A percentile compares a stretch with the other conserved stretches of the same genome.
Evolutionary conservation across 2,113 vertebrate genomes (phyloP).

Genomic region (Stercorarius parasiticus): DNA sequence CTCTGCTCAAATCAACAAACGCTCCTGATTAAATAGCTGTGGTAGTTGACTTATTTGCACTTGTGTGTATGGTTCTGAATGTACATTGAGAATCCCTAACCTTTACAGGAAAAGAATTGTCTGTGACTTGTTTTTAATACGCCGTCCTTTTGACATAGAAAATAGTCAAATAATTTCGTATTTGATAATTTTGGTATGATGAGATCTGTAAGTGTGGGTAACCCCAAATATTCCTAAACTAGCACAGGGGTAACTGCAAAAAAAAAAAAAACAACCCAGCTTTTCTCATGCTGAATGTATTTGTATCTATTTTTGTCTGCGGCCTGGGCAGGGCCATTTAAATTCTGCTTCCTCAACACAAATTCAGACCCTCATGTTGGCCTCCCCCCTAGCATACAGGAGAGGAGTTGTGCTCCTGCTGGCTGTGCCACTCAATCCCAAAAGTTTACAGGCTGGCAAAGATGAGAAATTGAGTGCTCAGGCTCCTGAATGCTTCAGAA

Average conservation of each 20-base stretch:
- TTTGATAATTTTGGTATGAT: conserved; percentile 76
- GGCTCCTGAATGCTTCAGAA: conserved; percentile 5
- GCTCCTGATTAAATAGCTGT: conserved; percentile 85
- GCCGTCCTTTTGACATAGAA: conserved; percentile 55
- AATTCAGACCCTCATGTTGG: conserved; percentile 26
- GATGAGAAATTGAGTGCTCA: conserved; percentile 35
- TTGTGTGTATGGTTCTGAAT: conserved; percentile 75
- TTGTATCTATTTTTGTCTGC: conserved; percentile 62
- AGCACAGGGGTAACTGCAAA: neutral
- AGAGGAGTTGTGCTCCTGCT: conserved; percentile 61
- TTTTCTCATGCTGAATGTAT: neutral
- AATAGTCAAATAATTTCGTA: conserved; percentile 69
- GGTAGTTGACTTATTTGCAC: conserved; percentile 80
- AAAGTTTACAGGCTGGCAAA: conserved; percentile 25
- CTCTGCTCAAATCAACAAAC: conserved; percentile 86
- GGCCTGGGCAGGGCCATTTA: conserved; percentile 46
- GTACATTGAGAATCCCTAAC: conserved; percentile 73
- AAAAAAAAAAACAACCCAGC: neutral
- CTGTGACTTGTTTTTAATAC: conserved; percentile 65
- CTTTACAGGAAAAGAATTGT: conserved; percentile 70
- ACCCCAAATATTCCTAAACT: conserved; percentile 9
- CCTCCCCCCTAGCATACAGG: neutral
- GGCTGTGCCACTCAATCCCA: conserved; percentile 44
- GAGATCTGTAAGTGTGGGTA: conserved; percentile 18
- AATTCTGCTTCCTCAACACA: conserved; percentile 72